These are phyloP conservation scores for Andrena trimmerana DNA, from an alignment of 2,888 invertebrate species.

Conservation along the genomic window DNA sequence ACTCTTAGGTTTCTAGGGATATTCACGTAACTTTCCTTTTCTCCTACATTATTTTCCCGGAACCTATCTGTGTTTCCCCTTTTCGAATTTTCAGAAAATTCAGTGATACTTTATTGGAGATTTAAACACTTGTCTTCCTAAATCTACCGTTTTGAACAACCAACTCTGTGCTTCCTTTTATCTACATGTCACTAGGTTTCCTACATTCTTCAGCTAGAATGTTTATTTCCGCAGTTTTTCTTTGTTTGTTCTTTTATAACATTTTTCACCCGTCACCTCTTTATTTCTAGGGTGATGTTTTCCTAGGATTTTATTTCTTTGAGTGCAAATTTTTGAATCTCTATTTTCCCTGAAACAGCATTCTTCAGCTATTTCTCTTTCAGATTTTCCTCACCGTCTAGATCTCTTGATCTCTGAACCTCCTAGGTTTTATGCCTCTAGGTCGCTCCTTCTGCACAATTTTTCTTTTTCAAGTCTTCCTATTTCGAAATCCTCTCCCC, in stretches of 20 bases:
- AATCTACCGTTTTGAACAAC: background rate
- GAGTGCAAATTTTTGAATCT: background rate
- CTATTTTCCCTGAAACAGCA: background rate
- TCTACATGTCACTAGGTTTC: background rate
- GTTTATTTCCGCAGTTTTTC: background rate
- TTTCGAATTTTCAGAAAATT: too few species aligned
- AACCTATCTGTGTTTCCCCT: background rate
- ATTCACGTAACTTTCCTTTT: background rate
- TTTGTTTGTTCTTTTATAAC: background rate
- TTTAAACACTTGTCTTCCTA: background rate
- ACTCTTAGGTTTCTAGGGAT: background rate
- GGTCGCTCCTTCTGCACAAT: background rate
- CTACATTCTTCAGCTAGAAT: background rate
- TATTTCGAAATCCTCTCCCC: conserved; percentile 18
- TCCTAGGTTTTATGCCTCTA: background rate
- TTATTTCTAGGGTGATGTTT: background rate
- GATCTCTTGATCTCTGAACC: background rate
- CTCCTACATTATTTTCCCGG: background rate
- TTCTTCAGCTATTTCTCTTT: background rate
- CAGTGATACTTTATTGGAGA: background rate
- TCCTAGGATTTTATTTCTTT: background rate
- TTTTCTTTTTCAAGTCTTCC: conserved; percentile 3
- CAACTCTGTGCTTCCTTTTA: background rate
- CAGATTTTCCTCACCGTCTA: background rate
- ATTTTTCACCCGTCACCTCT: background rate